Conservation (phyloP, 2,113 vertebrate genomes). For the Pachycephala philippinensis region DNA sequence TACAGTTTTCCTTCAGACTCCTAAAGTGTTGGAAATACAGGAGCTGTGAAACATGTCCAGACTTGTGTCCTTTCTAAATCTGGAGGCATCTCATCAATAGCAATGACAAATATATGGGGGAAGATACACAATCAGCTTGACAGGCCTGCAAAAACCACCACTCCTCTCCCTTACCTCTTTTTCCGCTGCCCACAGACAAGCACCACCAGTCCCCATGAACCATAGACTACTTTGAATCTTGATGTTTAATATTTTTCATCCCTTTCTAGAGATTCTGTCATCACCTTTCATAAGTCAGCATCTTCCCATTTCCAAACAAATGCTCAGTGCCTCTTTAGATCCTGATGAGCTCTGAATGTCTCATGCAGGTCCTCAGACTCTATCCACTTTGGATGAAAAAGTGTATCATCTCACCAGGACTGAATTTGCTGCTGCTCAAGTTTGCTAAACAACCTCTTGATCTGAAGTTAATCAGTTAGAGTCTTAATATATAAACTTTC, state of each 20-base stretch:
- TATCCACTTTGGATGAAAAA: background rate
- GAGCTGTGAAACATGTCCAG: background rate
- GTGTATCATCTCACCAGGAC: background rate
- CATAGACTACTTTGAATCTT: background rate
- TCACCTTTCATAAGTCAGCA: background rate
- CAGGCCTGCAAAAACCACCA: background rate
- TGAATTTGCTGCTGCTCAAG: background rate
- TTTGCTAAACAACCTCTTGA: background rate
- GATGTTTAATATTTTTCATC: background rate
- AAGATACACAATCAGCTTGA: background rate
- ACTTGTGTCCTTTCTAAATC: background rate
- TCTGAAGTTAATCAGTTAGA: background rate
- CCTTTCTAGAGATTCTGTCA: background rate
- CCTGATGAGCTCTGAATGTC: background rate
- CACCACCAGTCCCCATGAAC: background rate
- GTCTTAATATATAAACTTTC: background rate
- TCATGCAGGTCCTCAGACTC: background rate
- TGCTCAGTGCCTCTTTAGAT: background rate
- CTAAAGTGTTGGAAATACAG: background rate
- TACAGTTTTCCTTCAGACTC: background rate
- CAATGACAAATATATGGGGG: background rate
- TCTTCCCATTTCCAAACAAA: background rate
- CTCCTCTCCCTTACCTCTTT: background rate
- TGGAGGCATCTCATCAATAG: background rate
- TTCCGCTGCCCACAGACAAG: background rate